A percentile compares a stretch with the other conserved stretches of the same genome.
phyloP scores from a whole-genome alignment of 2,888 invertebrate genomes.

The Folsomia manolachei region DNA sequence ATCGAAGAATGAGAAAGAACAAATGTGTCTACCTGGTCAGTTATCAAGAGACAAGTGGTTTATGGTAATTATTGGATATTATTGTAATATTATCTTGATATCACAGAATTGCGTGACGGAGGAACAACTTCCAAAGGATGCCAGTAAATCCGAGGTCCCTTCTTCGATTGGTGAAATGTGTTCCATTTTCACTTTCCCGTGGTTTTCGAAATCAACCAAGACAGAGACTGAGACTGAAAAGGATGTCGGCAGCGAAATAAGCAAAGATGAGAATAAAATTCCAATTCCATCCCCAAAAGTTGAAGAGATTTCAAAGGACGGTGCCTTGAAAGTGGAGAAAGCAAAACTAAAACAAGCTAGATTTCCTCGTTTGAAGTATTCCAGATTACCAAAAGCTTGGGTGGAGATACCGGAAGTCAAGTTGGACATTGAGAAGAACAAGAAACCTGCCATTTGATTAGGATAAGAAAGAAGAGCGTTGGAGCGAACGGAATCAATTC shows the following conservation, averaged over 20 bases:
- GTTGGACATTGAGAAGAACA: too few relatives aligned
- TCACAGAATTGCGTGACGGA: background rate
- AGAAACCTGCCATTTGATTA: too few relatives aligned
- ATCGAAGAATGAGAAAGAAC: constrained; percentile 9
- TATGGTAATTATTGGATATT: too few relatives aligned
- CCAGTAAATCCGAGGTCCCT: background rate
- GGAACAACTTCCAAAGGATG: background rate
- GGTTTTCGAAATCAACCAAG: background rate
- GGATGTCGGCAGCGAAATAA: background rate
- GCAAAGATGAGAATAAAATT: background rate
- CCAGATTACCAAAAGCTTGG: too few relatives aligned
- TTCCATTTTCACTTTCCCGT: background rate
- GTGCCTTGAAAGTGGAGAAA: background rate
- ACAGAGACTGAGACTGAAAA: background rate
- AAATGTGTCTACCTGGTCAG: constrained; percentile 20
- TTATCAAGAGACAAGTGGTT: too few relatives aligned
- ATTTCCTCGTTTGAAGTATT: too few relatives aligned
- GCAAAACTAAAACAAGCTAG: too few relatives aligned
- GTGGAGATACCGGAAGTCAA: too few relatives aligned
- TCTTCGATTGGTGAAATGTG: background rate
- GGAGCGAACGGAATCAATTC: too few relatives aligned
- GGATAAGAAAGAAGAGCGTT: too few relatives aligned
- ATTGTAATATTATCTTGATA: too few relatives aligned
- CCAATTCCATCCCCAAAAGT: background rate
- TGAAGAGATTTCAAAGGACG: too few relatives aligned